Evolutionary conservation across 2,888 invertebrate genomes (phyloP), one percentile per base, ranked within the genome.

Genomic region (Protonemura montana): DNA sequence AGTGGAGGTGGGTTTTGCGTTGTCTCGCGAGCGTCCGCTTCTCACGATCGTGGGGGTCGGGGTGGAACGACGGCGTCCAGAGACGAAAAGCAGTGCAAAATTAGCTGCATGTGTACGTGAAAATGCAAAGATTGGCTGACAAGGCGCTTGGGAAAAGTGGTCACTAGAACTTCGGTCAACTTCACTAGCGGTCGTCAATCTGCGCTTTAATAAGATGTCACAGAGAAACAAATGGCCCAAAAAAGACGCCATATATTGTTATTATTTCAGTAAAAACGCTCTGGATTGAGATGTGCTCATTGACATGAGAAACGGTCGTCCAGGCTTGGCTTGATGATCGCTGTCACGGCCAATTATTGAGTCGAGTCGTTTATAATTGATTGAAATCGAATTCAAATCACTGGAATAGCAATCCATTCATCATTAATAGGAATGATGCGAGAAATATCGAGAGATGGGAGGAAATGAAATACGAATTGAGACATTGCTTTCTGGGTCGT

Each of bases 271-370:
- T 16, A 59, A 59, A 59, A 59, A 59, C 59, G 35, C 21, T 21
- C 59, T 21, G 21, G 81, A 81, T 3, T 80, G 80, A 80, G 80
- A 27, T 26, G 80, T 80, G 25, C 26, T 80, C 28, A 7, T 80
- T 80, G 80, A 80, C 80, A 28, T 80, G 16, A 10, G 26, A 28
- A 80, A 80, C 28, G 28, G 80, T 80, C 77, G 26, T n/a, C n/a
- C n/a, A n/a, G 13, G 41, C 77, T 16, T n/a, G 77, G 26, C 10
- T 5, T 2, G 2, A 21, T 78, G 26, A 6, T 26, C 28, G 7
- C 16, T 29, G 81, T 81, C 29, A 29, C 26, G 29, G 27, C 29
- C 81, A 81, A 81, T 81, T 81, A 81, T 81, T 81, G 81, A 35
- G 35, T 81, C 29, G 30, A 29, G 29, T 81, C 81, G n/a, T 3